phyloP scores from a whole-genome alignment of 2,797 vertebrate species.

The Triplophysa bombifrons region DNA sequence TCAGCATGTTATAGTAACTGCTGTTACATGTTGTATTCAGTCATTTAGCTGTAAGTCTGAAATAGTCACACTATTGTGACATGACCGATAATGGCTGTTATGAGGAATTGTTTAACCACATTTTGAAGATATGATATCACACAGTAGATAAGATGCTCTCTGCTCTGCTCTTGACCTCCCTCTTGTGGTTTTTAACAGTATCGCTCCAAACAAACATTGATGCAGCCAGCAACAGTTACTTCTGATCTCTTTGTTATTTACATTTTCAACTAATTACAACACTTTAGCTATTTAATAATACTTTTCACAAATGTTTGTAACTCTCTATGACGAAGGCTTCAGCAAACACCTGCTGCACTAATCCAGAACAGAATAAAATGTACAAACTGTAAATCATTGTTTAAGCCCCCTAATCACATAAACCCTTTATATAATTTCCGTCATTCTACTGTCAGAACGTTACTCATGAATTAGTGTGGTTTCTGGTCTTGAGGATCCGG shows the following conservation, averaged over 20 bases:
- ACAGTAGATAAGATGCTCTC: slow-evolving; percentile 12
- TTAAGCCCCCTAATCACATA: slow-evolving; percentile 38
- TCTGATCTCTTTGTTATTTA: neutral
- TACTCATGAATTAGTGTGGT: slow-evolving; percentile 17
- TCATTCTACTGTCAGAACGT: slow-evolving; percentile 12
- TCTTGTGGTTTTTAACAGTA: slow-evolving; percentile 70
- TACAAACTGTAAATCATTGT: slow-evolving; percentile 35
- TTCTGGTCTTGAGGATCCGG: neutral
- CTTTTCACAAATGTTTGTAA: neutral
- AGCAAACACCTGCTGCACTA: slow-evolving; percentile 13
- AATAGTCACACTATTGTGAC: neutral
- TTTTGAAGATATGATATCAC: slow-evolving; percentile 26
- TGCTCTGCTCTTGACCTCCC: slow-evolving; percentile 72
- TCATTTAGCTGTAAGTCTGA: neutral
- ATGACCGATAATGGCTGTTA: neutral
- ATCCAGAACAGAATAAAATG: slow-evolving; percentile 16
- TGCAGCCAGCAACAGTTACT: neutral
- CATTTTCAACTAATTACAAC: neutral
- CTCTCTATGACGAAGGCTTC: neutral
- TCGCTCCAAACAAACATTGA: slow-evolving; percentile 37
- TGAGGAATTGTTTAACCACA: slow-evolving; percentile 18
- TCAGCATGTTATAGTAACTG: neutral
- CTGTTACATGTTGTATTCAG: neutral
- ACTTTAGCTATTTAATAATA: neutral
- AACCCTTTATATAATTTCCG: slow-evolving; percentile 46